Percentiles rank a stretch among this genome's conserved stretches.
Evolutionary conservation across 2,797 vertebrate species (phyloP).

Genomic region (Diglossa cyanea): DNA sequence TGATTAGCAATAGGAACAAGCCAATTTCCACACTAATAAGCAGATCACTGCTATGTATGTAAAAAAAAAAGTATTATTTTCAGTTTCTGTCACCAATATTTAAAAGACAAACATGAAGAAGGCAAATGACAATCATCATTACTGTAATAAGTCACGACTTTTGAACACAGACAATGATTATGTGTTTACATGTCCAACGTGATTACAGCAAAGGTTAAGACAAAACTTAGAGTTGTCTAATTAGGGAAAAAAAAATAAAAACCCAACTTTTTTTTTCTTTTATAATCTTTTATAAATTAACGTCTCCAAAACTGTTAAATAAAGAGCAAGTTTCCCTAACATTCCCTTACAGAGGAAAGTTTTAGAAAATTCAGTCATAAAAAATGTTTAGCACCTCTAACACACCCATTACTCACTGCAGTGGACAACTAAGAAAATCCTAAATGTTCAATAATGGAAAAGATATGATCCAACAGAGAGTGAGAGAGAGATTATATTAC

Average conservation of each 20-base stretch:
- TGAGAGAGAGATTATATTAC: not conserved
- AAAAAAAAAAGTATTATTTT: not conserved
- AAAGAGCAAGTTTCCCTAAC: not conserved
- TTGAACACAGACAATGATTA: not conserved
- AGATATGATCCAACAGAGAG: not conserved
- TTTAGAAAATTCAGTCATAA: not conserved
- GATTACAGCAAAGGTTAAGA: not conserved
- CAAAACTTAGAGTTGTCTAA: not conserved
- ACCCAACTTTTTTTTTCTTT: not conserved
- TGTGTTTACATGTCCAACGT: not conserved
- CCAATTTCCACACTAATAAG: not conserved
- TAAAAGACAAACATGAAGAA: not conserved
- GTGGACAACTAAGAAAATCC: not conserved
- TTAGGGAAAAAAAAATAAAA: not conserved
- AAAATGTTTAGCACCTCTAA: not conserved
- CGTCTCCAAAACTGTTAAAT: not conserved
- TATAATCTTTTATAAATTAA: not conserved
- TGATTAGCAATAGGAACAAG: not conserved
- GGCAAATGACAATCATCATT: not conserved
- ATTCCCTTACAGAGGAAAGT: not conserved
- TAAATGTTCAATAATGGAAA: not conserved
- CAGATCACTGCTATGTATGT: fast-evolving
- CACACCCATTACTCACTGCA: not conserved
- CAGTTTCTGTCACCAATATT: not conserved
- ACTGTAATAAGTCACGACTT: not conserved